These are phyloP conservation scores for Cetoscarus ocellatus DNA, from an alignment of 2,797 vertebrate species.

Conservation along the genomic window DNA sequence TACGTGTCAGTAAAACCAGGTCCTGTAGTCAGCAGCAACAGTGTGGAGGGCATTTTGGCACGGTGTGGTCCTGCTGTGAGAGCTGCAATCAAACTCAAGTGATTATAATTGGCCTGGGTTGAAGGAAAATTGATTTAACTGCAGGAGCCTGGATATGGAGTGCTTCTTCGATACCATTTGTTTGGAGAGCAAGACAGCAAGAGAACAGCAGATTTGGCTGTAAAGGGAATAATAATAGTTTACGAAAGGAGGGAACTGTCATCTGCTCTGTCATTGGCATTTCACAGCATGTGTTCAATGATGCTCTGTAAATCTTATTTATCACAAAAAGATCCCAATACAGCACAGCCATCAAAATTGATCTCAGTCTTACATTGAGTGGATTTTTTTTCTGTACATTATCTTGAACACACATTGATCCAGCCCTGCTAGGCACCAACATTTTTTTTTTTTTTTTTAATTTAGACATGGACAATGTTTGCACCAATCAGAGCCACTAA, in stretches of 20 bases:
- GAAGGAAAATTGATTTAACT: constrained; percentile 60
- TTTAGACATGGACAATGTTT: too few species aligned
- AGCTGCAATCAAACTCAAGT: constrained; percentile 61
- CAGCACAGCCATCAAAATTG: not conserved
- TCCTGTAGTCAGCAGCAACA: constrained; percentile 40
- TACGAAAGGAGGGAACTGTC: constrained; percentile 8
- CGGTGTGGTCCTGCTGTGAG: constrained; percentile 25
- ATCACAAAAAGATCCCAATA: not conserved
- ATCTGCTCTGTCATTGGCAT: not conserved
- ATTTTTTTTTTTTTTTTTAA: too few species aligned
- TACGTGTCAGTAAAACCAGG: not conserved
- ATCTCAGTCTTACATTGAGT: not conserved
- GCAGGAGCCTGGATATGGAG: constrained; percentile 42
- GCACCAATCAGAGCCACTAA: too few species aligned
- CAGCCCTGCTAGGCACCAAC: too few species aligned
- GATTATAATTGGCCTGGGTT: constrained; percentile 60
- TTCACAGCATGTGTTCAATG: not conserved
- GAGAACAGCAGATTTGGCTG: constrained; percentile 21
- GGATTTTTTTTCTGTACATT: not conserved
- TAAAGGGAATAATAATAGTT: constrained; percentile 17
- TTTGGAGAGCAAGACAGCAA: constrained; percentile 30
- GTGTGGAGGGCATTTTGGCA: constrained; percentile 42
- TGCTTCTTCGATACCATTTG: constrained; percentile 49
- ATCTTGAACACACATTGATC: not conserved
- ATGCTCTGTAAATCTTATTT: not conserved